Evolutionary conservation across 92 coral and sea anemone genomes (phyloP).

Genomic region (Muricea muricata): DNA sequence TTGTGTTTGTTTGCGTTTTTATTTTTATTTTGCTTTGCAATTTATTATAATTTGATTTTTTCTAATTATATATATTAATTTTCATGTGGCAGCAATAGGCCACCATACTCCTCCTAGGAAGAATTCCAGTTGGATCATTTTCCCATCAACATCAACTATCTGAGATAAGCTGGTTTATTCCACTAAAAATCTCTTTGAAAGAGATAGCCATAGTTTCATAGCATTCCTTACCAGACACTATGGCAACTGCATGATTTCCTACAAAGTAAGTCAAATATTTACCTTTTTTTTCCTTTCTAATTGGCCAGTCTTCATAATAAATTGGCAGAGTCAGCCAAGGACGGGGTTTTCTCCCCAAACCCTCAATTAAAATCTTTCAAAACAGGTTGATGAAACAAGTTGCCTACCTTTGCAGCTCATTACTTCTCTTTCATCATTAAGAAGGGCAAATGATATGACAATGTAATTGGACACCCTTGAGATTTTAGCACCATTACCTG

Average conservation of each 20-base stretch:
- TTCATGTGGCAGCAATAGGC: too few species aligned
- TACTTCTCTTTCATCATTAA: too few species aligned
- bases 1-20: too few species aligned
- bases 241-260: slow-evolving; percentile 16
- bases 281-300: too few species aligned
- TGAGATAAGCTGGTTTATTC: slow-evolving; percentile 5
- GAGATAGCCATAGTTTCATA: slow-evolving; percentile 10
- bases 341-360: too few species aligned
- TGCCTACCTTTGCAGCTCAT: too few species aligned
- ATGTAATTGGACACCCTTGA: slow-evolving; percentile 13
- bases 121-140: slow-evolving; percentile 19
- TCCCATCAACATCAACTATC: not conserved
- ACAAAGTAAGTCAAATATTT: too few species aligned
- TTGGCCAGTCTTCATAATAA: not conserved
- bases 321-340: not conserved
- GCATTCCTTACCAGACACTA: slow-evolving; percentile 29
- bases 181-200: slow-evolving; percentile 18
- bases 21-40: too few species aligned
- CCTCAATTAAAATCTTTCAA: too few species aligned
- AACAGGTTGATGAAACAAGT: too few species aligned
- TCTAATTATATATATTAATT: too few species aligned
- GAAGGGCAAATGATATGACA: slow-evolving; percentile 7
- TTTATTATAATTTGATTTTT: too few species aligned
- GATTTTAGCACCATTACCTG: slow-evolving; percentile 18
- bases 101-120: slow-evolving; percentile 36